Conservation (phyloP, 1,140 invertebrate genomes). For the Akabosia matsudoensis region DNA sequence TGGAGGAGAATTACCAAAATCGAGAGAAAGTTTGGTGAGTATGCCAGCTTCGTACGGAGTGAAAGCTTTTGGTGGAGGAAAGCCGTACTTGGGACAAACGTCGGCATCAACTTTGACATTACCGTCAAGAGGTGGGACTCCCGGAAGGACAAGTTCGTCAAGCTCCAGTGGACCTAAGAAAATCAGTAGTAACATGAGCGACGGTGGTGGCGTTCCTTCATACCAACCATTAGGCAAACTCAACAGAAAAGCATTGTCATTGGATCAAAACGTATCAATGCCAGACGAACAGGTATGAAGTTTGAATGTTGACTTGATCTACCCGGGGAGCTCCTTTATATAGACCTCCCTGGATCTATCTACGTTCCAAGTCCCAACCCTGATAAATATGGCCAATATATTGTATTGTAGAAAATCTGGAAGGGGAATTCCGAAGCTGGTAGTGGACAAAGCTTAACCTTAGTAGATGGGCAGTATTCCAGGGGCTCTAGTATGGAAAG, state of each 20-base stretch:
- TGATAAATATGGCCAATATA: too few relatives aligned
- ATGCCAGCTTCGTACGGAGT: slow-evolving; percentile 29
- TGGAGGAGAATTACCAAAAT: slow-evolving; percentile 21
- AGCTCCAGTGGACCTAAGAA: slow-evolving; percentile 39
- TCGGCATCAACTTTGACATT: slow-evolving; percentile 45
- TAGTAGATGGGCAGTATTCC: slow-evolving; percentile 62
- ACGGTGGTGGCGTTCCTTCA: slow-evolving; percentile 48
- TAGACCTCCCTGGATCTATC: too few relatives aligned
- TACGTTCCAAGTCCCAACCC: too few relatives aligned
- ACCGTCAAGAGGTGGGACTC: slow-evolving; percentile 32
- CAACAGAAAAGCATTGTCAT: slow-evolving; percentile 68
- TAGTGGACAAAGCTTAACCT: slow-evolving; percentile 74
- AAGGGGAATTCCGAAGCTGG: slow-evolving; percentile 65
- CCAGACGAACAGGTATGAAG: slow-evolving; percentile 42
- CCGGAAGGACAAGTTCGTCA: neutral
- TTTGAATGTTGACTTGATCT: neutral
- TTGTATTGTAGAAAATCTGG: slow-evolving; percentile 59
- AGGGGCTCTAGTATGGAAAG: slow-evolving; percentile 71
- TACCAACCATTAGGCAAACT: slow-evolving; percentile 56
- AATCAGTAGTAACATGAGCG: slow-evolving; percentile 44
- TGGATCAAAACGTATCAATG: slow-evolving; percentile 64
- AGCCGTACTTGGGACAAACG: slow-evolving; percentile 27
- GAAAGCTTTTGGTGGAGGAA: slow-evolving; percentile 28
- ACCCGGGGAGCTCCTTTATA: too few relatives aligned
- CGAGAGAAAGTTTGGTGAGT: slow-evolving; percentile 35